These are phyloP conservation scores for Hydrochoerus hydrochaeris DNA, from an alignment of 2,113 vertebrate species.

Conservation along the genomic window DNA sequence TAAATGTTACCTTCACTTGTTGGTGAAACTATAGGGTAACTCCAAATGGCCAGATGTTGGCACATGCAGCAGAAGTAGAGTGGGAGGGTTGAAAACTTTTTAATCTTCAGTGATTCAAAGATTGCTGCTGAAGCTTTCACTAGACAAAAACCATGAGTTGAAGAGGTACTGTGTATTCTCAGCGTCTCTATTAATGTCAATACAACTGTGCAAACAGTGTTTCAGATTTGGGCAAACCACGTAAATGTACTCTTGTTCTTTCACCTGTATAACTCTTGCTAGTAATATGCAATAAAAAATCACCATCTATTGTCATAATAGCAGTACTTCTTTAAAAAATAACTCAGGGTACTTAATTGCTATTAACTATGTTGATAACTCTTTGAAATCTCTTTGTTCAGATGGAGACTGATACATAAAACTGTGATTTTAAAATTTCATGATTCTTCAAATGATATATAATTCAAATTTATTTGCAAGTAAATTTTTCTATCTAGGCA, in stretches of 20 bases:
- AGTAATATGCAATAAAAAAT: background rate
- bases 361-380: background rate
- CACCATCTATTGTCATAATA: background rate
- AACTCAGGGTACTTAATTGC: background rate
- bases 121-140: background rate
- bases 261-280: background rate
- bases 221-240: background rate
- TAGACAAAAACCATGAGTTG: constrained; percentile 14
- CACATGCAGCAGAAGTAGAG: background rate
- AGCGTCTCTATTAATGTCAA: background rate
- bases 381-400: constrained; percentile 6
- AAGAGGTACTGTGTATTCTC: background rate
- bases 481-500: background rate
- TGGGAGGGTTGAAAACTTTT: background rate
- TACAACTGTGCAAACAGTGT: background rate
- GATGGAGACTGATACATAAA: background rate
- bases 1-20: background rate
- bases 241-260: background rate
- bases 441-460: background rate
- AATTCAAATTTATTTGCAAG: background rate
- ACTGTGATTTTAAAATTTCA: background rate
- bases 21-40: background rate
- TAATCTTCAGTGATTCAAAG: constrained; percentile 8
- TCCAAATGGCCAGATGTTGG: background rate
- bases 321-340: background rate